Evolutionary conservation across 2,888 invertebrate species (phyloP).

Genomic region (Chloroclysta siterata): DNA sequence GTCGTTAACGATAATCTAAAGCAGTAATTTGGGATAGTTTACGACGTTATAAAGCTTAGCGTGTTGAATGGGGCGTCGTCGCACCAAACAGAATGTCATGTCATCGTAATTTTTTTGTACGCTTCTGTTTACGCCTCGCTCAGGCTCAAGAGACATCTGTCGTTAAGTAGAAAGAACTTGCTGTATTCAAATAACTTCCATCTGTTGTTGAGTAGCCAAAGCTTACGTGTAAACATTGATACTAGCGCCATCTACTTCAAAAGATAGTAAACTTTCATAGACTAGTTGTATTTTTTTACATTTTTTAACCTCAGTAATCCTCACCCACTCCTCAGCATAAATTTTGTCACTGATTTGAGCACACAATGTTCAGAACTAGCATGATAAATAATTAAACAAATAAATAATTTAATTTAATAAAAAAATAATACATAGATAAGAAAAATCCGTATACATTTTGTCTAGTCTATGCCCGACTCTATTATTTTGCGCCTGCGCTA

Average conservation of each 20-base stretch:
- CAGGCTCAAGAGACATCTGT: slow-evolving; percentile 14
- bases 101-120: no score
- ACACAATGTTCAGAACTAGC: no score
- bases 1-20: slow-evolving; percentile 25
- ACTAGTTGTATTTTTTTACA: not conserved
- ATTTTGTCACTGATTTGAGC: no score
- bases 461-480: slow-evolving; percentile 75
- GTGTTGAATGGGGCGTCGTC: slow-evolving; percentile 15
- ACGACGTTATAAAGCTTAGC: slow-evolving; percentile 23
- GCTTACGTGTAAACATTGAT: not conserved
- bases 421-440: not conserved
- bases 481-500: slow-evolving; percentile 85
- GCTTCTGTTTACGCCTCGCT: no score
- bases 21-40: slow-evolving; percentile 27
- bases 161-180: slow-evolving; percentile 3
- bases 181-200: not conserved
- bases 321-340: no score
- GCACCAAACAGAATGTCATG: slow-evolving; percentile 6
- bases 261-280: slow-evolving; percentile 4
- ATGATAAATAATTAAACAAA: no score
- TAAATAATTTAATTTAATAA: no score
- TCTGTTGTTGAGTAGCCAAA: slow-evolving; percentile 9
- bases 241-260: slow-evolving; percentile 19
- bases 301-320: no score
- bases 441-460: slow-evolving; percentile 6